Percentiles rank a stretch among this genome's conserved stretches.
Conservation (phyloP, 2,888 invertebrate genomes). For the Tribolium freemani region DNA sequence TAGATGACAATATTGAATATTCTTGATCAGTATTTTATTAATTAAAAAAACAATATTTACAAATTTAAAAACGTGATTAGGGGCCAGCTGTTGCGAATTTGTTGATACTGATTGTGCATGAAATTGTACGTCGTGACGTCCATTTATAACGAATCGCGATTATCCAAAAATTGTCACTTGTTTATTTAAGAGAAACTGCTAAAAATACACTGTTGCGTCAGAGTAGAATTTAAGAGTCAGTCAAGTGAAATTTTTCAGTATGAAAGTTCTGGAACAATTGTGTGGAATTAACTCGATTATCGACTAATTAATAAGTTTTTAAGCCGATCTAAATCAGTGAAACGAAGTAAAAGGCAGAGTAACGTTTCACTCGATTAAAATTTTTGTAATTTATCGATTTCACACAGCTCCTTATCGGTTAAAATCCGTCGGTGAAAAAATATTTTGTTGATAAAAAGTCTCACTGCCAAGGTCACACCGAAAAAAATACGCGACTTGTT, state of each 20-base stretch:
- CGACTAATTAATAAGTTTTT: constrained; percentile 26
- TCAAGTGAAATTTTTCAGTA: constrained; percentile 1
- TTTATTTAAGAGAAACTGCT: background rate
- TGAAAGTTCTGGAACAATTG: constrained; percentile 24
- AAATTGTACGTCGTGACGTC: background rate
- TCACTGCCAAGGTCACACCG: constrained; percentile 32
- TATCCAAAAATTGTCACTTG: background rate
- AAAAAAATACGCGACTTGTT: constrained; percentile 38
- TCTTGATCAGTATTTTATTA: too few species aligned
- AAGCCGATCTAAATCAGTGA: constrained; percentile 25
- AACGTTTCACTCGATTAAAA: constrained; percentile 1
- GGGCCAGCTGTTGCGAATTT: background rate
- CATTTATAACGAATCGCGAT: background rate
- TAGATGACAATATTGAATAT: too few species aligned
- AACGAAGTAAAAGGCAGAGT: constrained; percentile 22
- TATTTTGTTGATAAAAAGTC: constrained; percentile 27
- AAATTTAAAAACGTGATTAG: too few species aligned
- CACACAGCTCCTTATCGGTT: background rate
- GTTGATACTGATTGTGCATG: background rate
- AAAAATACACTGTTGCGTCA: background rate
- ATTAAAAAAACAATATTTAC: too few species aligned
- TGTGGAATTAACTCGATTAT: constrained; percentile 23
- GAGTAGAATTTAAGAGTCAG: background rate
- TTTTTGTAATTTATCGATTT: constrained; percentile 2
- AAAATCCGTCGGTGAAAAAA: constrained; percentile 1